phyloP scores from a whole-genome alignment of 53 echinoderm and acorn worm species.

The Holothuria scabra region DNA sequence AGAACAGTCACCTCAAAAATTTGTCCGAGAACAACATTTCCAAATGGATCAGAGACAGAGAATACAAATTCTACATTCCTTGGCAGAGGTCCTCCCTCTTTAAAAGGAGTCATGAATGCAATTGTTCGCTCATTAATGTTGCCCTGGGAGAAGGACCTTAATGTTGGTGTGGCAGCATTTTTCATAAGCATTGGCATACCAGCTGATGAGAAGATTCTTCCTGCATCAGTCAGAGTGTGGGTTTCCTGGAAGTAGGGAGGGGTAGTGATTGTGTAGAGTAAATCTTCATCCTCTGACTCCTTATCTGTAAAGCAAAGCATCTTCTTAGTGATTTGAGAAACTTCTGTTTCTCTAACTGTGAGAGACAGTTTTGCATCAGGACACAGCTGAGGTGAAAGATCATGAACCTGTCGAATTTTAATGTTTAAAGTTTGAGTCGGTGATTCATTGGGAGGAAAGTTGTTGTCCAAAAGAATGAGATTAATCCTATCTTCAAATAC shows the following conservation, averaged over 20 bases:
- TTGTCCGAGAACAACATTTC: slow-evolving; percentile 80
- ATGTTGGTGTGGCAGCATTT: slow-evolving; percentile 60
- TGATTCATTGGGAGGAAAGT: slow-evolving; percentile 88
- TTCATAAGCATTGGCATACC: slow-evolving; percentile 74
- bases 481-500: slow-evolving; percentile 87
- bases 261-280: slow-evolving; percentile 86
- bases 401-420: slow-evolving; percentile 83
- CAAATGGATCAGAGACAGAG: slow-evolving; percentile 84
- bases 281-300: slow-evolving; percentile 73
- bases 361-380: slow-evolving; percentile 60
- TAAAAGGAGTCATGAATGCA: slow-evolving; percentile 94
- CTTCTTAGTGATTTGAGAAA: slow-evolving; percentile 75
- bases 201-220: slow-evolving; percentile 77
- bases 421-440: slow-evolving; percentile 72
- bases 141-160: slow-evolving; percentile 77
- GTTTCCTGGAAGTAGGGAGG: slow-evolving; percentile 82
- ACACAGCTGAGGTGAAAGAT: slow-evolving; percentile 66
- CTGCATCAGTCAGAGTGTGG: slow-evolving; percentile 87
- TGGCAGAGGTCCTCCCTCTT: slow-evolving; percentile 81
- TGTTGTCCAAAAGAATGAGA: slow-evolving; percentile 77
- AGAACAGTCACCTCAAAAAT: slow-evolving; percentile 83
- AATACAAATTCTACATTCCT: slow-evolving; percentile 77
- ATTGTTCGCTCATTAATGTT: slow-evolving; percentile 79
- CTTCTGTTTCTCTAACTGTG: slow-evolving; percentile 83
- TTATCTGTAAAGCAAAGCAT: slow-evolving; percentile 85